A percentile compares a stretch with the other conserved stretches of the same genome.
Evolutionary conservation across 2,113 vertebrate species (phyloP).

Genomic region (Elephas maximus): DNA sequence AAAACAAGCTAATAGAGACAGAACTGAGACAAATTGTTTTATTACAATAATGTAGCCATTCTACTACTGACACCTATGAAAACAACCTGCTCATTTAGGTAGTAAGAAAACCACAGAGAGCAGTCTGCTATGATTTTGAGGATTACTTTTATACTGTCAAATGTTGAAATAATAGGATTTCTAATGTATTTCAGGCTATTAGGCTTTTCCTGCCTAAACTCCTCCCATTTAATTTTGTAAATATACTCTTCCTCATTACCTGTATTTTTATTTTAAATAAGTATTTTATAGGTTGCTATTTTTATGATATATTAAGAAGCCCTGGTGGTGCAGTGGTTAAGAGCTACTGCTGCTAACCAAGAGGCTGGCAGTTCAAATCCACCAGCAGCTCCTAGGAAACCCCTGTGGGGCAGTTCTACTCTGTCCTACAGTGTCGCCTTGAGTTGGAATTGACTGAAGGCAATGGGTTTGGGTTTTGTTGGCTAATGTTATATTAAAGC

Average conservation of each 20-base stretch:
- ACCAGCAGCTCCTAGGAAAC: too few species aligned
- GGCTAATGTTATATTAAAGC: neutral
- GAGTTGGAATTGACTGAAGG: too few species aligned
- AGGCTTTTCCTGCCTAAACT: neutral
- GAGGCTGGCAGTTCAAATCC: too few species aligned
- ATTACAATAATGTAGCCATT: neutral
- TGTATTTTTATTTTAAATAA: neutral
- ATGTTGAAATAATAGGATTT: neutral
- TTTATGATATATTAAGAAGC: neutral
- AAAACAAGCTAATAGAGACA: neutral
- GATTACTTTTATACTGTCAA: neutral
- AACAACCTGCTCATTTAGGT: neutral
- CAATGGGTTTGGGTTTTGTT: too few species aligned
- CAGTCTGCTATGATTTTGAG: neutral
- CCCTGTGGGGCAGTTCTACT: too few species aligned
- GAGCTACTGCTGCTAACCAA: too few species aligned
- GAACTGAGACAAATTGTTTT: neutral
- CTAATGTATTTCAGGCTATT: neutral
- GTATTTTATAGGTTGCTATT: neutral
- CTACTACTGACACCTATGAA: neutral
- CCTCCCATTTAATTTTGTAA: conserved; percentile 32
- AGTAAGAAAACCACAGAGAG: neutral
- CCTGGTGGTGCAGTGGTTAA: too few species aligned
- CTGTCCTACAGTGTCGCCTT: too few species aligned
- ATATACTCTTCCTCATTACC: neutral